phyloP scores from a whole-genome alignment of 2,888 invertebrate genomes.

The Meiosimyza decipiens region DNA sequence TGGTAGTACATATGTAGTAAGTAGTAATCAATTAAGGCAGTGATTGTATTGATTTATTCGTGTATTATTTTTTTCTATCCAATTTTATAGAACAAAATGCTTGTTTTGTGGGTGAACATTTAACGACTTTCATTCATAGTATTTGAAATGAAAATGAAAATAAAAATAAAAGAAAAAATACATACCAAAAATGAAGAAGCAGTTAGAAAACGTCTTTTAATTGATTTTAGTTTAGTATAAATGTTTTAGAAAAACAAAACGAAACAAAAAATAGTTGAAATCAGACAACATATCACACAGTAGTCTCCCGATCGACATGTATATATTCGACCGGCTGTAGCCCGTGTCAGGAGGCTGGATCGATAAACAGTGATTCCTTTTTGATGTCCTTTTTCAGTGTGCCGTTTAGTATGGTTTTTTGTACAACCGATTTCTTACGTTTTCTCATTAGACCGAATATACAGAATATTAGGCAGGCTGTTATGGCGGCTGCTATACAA shows the following conservation, averaged over 20 bases:
- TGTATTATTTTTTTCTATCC: no score
- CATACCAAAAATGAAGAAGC: constrained; percentile 29
- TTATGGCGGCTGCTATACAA: constrained; percentile 72
- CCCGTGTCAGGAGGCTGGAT: constrained; percentile 86
- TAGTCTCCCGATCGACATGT: constrained; percentile 92
- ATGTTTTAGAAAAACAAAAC: constrained; percentile 40
- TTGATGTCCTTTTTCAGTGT: constrained; percentile 74
- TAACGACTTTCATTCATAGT: no score
- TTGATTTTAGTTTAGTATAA: constrained; percentile 28
- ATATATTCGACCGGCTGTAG: constrained; percentile 91
- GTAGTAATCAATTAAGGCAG: constrained; percentile 53
- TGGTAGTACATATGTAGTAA: constrained; percentile 7
- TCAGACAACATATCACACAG: constrained; percentile 75
- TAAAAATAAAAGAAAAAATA: neutral
- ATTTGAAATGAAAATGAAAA: neutral
- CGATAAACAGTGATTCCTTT: constrained; percentile 66
- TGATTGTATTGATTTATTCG: constrained; percentile 55
- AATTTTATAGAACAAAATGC: no score
- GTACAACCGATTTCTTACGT: constrained; percentile 69
- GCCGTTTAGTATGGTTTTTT: constrained; percentile 67
- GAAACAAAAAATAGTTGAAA: constrained; percentile 40
- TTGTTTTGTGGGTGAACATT: no score
- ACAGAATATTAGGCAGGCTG: constrained; percentile 71
- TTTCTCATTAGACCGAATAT: constrained; percentile 72
- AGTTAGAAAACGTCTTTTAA: constrained; percentile 29